phyloP scores from a whole-genome alignment of 1,140 invertebrate genomes.

The Drosophila kurseongensis region DNA sequence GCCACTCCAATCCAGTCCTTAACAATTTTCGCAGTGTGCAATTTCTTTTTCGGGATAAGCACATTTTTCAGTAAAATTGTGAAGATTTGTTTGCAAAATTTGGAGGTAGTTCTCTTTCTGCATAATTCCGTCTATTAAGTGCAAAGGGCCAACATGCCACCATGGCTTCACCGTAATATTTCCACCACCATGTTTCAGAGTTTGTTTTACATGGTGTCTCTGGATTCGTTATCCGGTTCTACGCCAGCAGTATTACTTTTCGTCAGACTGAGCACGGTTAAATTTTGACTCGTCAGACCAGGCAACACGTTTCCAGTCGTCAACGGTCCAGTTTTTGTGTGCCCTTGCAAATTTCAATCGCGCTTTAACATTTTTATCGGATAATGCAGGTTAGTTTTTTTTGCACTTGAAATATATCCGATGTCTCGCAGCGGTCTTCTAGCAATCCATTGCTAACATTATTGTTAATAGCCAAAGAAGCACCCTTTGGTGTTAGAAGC shows the following conservation, averaged over 20 bases:
- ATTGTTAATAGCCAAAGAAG: not conserved
- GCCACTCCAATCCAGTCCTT: not conserved
- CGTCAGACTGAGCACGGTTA: not conserved
- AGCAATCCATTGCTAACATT: not conserved
- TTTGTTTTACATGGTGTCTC: not conserved
- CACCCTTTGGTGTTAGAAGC: not conserved
- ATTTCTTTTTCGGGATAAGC: not conserved
- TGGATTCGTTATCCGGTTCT: not conserved
- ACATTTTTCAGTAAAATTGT: not conserved
- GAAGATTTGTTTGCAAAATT: not conserved
- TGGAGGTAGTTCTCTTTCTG: not conserved
- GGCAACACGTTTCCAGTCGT: not conserved
- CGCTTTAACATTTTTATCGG: too few relatives aligned
- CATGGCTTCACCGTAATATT: not conserved
- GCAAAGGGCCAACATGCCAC: too few relatives aligned
- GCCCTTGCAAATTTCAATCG: too few relatives aligned
- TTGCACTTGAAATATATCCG: not conserved
- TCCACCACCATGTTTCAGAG: not conserved
- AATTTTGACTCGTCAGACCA: slow-evolving; percentile 1
- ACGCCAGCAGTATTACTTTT: not conserved
- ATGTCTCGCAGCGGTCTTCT: not conserved
- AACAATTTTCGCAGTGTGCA: not conserved
- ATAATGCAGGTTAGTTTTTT: not conserved
- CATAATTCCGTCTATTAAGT: too few relatives aligned
- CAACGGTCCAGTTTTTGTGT: not conserved